Base-by-base conservation (phyloP, 30 jellyfish, hydroid and myxozoan species). In the Morbakka virulenta region DNA sequence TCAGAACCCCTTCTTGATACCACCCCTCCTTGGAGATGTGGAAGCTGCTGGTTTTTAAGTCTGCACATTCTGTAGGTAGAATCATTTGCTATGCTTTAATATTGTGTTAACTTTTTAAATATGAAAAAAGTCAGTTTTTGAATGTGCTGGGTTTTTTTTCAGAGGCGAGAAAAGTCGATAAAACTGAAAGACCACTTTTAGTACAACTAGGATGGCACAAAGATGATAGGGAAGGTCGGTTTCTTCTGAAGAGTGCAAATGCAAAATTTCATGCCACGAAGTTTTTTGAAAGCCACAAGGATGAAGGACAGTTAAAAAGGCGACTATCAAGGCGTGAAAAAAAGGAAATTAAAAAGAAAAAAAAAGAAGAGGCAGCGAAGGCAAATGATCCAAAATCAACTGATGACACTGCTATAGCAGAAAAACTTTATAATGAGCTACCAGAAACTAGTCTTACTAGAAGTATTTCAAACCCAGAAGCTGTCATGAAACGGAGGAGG, bases 141-240 rank as follows among this genome's bases (percentile, higher is more conserved):
- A n/a, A n/a, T n/a, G n/a, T n/a, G n/a, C n/a, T n/a, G n/a, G 24
- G 71, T 11, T 57, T 57, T 61, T 50, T 67, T 62, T 29, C 47
- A 86, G 96, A 86, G 14, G 70, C 92, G 52, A 51, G 96, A 50
- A 93, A 93, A 63, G 76, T 93, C 0, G 87, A 81, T 2, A 77
- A 67, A 31, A 72, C 81, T 31, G 97, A 93, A 35, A 71, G 89
- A 35, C 99, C 99, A 3, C 62, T 93, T 21, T 79, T 85, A 22
- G 96, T 82, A 22, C 99, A 93, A 69, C 91, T 93, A 27, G 77
- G 86, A 26, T 93, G 99, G 99, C 97, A 87, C 57, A 87, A 88
- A 62, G 99, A 93, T 74, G 96, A 87, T 74, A 87, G 99, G 50
- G 99, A 93, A 62, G 99, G 99, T 11, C 76, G 97, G 35, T 93